Base-by-base conservation (phyloP, 2,113 vertebrate species). In the Fukomys damarensis region DNA sequence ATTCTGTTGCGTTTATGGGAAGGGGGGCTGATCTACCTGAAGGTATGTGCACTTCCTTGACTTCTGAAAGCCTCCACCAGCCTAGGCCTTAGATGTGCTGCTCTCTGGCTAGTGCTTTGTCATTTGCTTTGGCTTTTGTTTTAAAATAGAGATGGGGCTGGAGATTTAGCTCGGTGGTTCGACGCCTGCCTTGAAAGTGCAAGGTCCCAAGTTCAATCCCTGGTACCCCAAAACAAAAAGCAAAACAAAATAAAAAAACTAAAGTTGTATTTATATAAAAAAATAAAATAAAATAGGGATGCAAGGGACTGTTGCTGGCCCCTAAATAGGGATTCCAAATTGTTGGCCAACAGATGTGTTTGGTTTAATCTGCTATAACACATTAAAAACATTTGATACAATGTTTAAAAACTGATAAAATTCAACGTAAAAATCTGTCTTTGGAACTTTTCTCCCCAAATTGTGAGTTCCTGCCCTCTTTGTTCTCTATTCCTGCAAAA, bases 351-450 rank as follows among this genome's bases (percentile, higher is more conserved):
- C 84, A 92, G 58, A 95, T 72, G 26, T 93, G 77, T 96, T 96
- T 95, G 86, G 61, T 95, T 95, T 96, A 94, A 49, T 80, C 92
- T 94, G 43, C 58, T 93, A 11, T 77, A 92, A 95, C 95, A 91
- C 92, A 93, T 68, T 92, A 41, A 89, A 92, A 94, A 49, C 85
- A 93, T 81, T 96, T 89, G 93, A 77, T 86, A 80, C 49, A 90
- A 66, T 70, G 90, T 92, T 92, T 89, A 66, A 93, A 91, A 87
- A 83, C 38, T 76, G 59, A 72, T 86, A 93, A 77, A 61, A 63
- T 82, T 87, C 77, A 63, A 72, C 52, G 30, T 70, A 66, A 80
- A 95, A 95, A 77, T 94, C 82, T 95, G 74, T 41, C 28, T 72
- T 94, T 83, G 68, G 32, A 85, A 26, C 54, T 56, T 89, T 19